phyloP scores from a whole-genome alignment of 1,140 invertebrate genomes.

The Zaprionus ornatus region DNA sequence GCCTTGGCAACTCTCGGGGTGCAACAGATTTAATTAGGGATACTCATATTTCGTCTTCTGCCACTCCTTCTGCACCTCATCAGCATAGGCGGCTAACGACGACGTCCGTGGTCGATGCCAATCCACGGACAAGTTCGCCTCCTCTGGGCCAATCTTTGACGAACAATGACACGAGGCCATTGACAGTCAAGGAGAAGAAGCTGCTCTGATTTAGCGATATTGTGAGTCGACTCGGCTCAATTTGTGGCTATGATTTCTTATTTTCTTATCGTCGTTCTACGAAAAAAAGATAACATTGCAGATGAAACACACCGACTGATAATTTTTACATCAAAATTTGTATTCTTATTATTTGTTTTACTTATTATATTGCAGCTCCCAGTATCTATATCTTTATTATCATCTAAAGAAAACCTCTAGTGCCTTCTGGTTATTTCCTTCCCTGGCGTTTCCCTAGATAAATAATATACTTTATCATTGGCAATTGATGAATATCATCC shows the following conservation, averaged over 20 bases:
- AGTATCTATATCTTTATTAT: slow-evolving; percentile 30
- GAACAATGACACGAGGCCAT: background rate
- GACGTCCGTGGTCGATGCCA: slow-evolving; percentile 25
- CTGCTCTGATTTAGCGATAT: slow-evolving; percentile 49
- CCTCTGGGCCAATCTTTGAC: background rate
- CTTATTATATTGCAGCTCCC: slow-evolving; percentile 12
- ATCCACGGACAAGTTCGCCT: slow-evolving; percentile 13
- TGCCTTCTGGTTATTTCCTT: slow-evolving; percentile 61
- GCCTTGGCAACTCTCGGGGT: background rate
- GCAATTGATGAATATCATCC: slow-evolving; percentile 46
- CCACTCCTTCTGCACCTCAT: background rate
- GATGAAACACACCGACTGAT: slow-evolving; percentile 67
- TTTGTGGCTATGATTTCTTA: slow-evolving; percentile 20
- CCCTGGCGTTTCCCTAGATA: slow-evolving; percentile 11
- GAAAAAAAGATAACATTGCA: slow-evolving; percentile 41
- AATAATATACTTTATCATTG: slow-evolving; percentile 6
- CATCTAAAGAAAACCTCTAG: slow-evolving; percentile 48
- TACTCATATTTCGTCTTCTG: background rate
- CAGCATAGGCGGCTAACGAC: background rate
- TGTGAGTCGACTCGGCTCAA: slow-evolving; percentile 38
- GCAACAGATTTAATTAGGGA: background rate
- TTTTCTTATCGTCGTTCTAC: slow-evolving; percentile 45
- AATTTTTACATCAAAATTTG: slow-evolving; percentile 71
- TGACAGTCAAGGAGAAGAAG: slow-evolving; percentile 49
- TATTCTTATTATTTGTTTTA: slow-evolving; percentile 13